phyloP scores from a whole-genome alignment of 2,888 invertebrate species.

The Drosophila helvetica region DNA sequence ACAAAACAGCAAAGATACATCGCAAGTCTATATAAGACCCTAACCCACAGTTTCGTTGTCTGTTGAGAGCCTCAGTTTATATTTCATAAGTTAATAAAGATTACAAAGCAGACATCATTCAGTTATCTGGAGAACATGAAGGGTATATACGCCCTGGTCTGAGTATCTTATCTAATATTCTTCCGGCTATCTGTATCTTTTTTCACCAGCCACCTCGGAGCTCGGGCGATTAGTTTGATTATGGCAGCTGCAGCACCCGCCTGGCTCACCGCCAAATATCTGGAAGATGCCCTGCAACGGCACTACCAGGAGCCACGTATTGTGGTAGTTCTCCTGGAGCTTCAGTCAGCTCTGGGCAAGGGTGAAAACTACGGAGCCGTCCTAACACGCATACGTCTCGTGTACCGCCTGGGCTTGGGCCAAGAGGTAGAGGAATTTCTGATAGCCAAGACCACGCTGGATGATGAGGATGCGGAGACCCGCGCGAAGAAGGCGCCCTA shows the following conservation, averaged over 20 bases:
- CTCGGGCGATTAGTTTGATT: conserved; percentile 1
- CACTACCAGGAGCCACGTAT: conserved; percentile 58
- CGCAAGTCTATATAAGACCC: not conserved
- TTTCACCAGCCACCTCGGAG: not conserved
- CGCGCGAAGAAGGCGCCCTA: conserved; percentile 51
- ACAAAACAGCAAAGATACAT: not conserved
- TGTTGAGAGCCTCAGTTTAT: not conserved
- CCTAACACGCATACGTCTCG: conserved; percentile 62
- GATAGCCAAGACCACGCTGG: conserved; percentile 75
- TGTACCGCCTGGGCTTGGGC: conserved; percentile 40
- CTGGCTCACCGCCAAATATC: conserved; percentile 70
- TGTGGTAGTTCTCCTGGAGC: conserved; percentile 44
- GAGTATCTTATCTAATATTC: not conserved
- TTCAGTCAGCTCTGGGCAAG: conserved; percentile 66
- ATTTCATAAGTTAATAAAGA: conserved; percentile 22
- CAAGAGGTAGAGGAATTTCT: conserved; percentile 39
- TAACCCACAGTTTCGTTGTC: not conserved
- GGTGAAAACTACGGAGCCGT: conserved; percentile 80
- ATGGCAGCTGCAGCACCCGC: conserved; percentile 46
- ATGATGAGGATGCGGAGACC: conserved; percentile 67
- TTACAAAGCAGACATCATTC: not conserved
- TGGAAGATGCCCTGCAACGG: conserved; percentile 55
- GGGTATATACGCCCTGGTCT: not conserved
- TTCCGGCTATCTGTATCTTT: not conserved
- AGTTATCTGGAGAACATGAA: not conserved